These are phyloP conservation scores for Plodia interpunctella DNA, from an alignment of 1,140 invertebrate genomes.

Conservation along the genomic window DNA sequence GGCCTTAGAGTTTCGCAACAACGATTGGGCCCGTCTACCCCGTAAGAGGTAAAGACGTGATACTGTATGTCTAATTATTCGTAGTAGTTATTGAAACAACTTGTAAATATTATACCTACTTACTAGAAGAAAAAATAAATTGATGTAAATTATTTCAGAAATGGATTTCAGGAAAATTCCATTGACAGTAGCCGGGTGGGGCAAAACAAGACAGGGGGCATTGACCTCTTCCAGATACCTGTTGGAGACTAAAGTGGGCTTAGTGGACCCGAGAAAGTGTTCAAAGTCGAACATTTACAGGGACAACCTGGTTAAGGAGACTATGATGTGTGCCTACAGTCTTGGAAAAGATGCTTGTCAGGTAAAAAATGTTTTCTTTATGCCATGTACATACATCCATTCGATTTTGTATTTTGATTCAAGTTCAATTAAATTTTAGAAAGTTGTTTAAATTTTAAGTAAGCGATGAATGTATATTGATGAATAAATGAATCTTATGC, in stretches of 20 bases:
- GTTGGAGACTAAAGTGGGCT: conserved; percentile 60
- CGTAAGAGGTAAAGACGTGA: too few species aligned
- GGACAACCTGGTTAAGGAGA: conserved; percentile 51
- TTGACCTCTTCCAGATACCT: conserved; percentile 63
- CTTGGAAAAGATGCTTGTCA: conserved; percentile 76
- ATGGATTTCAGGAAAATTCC: conserved; percentile 45
- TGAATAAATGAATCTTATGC: too few species aligned
- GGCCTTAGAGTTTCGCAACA: too few species aligned
- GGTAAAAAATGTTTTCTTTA: conserved; percentile 40
- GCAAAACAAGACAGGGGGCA: conserved; percentile 61
- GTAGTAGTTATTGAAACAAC: too few species aligned
- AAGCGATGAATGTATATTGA: too few species aligned
- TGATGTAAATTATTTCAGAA: conserved; percentile 29
- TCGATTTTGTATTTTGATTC: too few species aligned
- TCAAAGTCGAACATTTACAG: conserved; percentile 52
- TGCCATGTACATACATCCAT: too few species aligned
- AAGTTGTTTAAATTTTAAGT: too few species aligned
- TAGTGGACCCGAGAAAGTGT: conserved; percentile 43
- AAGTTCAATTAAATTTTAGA: too few species aligned
- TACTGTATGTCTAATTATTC: too few species aligned
- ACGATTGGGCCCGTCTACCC: too few species aligned
- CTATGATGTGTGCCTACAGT: conserved; percentile 77
- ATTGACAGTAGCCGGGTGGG: conserved; percentile 65
- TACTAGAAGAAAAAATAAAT: neutral
- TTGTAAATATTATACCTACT: too few species aligned